Percentiles rank a stretch among this genome's conserved stretches.
Evolutionary conservation across 1,140 invertebrate species (phyloP).

Genomic region (Drosophila murphyi): DNA sequence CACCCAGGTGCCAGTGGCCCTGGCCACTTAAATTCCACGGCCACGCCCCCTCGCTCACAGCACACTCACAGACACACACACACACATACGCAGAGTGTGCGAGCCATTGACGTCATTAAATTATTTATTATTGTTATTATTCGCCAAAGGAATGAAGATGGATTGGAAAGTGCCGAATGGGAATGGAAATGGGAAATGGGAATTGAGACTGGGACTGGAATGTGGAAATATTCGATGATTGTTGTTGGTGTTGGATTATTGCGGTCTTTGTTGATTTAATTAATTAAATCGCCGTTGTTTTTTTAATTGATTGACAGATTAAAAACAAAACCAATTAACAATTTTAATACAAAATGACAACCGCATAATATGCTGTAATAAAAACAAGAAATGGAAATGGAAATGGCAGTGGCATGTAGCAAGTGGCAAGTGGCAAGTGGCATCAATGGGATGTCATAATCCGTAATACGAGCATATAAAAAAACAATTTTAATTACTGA

Average conservation of each 20-base stretch:
- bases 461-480: conserved; percentile 65
- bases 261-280: conserved; percentile 81
- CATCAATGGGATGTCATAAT: conserved; percentile 71
- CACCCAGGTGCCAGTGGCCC: conserved; percentile 28
- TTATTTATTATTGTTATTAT: conserved; percentile 50
- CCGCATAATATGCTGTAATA: conserved; percentile 81
- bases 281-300: conserved; percentile 84
- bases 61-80: too few species aligned
- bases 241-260: conserved; percentile 74
- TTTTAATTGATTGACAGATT: conserved; percentile 84
- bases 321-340: conserved; percentile 84
- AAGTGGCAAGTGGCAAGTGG: conserved; percentile 5
- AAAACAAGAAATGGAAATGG: conserved; percentile 31
- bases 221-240: conserved; percentile 62
- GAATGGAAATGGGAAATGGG: neutral
- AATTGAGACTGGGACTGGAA: neutral
- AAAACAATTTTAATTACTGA: conserved; percentile 83
- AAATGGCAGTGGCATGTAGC: neutral
- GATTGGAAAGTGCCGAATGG: neutral
- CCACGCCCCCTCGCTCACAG: conserved; percentile 32
- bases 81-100: neutral
- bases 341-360: conserved; percentile 79
- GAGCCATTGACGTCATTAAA: conserved; percentile 58
- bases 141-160: conserved; percentile 19
- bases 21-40: conserved; percentile 42